Evolutionary conservation across 2,888 invertebrate genomes (phyloP).

Genomic region (Drosophila multiciliata): DNA sequence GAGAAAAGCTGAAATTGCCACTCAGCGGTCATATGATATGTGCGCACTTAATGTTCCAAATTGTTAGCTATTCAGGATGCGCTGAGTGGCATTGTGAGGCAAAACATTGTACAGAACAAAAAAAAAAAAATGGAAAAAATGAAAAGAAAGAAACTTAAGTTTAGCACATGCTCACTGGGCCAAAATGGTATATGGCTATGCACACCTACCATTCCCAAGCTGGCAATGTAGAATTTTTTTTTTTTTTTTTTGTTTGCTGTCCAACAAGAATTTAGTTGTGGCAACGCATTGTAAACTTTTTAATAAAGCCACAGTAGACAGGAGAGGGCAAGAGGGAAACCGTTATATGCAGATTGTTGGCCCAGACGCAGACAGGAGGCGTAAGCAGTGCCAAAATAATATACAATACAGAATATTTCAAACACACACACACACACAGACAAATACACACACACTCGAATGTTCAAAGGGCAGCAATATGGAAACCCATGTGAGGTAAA

Average conservation of each 20-base stretch:
- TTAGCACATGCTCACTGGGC: constrained; percentile 51
- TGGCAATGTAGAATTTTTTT: constrained; percentile 33
- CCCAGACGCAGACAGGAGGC: constrained; percentile 32
- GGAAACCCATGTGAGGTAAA: constrained; percentile 24
- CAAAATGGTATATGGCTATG: constrained; percentile 53
- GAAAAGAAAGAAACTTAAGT: constrained; percentile 12
- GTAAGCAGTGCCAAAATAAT: constrained; percentile 33
- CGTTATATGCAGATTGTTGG: constrained; percentile 39
- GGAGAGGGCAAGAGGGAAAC: constrained; percentile 43
- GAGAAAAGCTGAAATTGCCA: constrained; percentile 38
- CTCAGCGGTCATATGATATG: constrained; percentile 45
- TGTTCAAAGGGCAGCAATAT: constrained; percentile 18
- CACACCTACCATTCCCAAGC: constrained; percentile 38
- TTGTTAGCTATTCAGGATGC: constrained; percentile 19
- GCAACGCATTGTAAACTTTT: constrained; percentile 67
- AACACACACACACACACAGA: background rate
- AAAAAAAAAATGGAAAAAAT: background rate
- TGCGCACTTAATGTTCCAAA: constrained; percentile 28
- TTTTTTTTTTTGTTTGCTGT: constrained; percentile 10
- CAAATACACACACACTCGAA: background rate
- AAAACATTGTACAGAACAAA: constrained; percentile 15
- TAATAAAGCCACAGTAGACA: constrained; percentile 71
- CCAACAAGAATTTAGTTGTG: constrained; percentile 26
- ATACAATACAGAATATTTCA: background rate
- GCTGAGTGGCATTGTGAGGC: constrained; percentile 29